A percentile compares a stretch with the other conserved stretches of the same genome.
Evolutionary conservation across 2,113 vertebrate species (phyloP).

Genomic region (Miniopterus natalensis): DNA sequence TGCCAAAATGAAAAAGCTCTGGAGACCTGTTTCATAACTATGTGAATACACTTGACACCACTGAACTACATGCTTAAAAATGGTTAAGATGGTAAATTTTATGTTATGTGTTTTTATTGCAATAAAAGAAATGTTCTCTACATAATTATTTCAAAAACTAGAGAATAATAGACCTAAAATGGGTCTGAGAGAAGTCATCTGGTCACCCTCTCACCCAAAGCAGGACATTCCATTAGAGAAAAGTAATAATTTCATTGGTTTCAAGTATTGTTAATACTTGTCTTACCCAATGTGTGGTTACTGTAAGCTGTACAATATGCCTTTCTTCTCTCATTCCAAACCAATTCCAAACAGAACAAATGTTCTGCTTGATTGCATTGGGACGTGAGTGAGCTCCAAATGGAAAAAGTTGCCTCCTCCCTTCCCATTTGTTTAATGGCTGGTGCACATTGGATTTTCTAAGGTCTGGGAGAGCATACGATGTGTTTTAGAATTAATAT

Average conservation of each 20-base stretch:
- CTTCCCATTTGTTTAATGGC: neutral
- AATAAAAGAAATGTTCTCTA: neutral
- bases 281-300: neutral
- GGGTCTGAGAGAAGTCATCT: neutral
- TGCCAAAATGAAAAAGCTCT: neutral
- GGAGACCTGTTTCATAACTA: neutral
- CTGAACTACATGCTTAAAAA: neutral
- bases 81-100: neutral
- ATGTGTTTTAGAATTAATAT: slow-evolving; percentile 17
- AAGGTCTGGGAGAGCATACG: neutral
- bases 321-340: slow-evolving; percentile 4
- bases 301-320: neutral
- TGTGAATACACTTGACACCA: neutral
- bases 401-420: neutral
- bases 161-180: neutral
- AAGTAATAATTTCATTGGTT: neutral
- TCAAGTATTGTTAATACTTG: neutral
- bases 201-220: neutral
- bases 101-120: neutral
- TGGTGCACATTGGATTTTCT: neutral
- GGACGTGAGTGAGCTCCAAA: neutral
- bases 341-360: slow-evolving; percentile 23
- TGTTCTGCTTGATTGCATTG: neutral
- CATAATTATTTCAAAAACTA: neutral
- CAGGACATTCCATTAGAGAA: neutral